Base-by-base conservation (phyloP, 2,888 invertebrate species). In the Muscina levida region DNA sequence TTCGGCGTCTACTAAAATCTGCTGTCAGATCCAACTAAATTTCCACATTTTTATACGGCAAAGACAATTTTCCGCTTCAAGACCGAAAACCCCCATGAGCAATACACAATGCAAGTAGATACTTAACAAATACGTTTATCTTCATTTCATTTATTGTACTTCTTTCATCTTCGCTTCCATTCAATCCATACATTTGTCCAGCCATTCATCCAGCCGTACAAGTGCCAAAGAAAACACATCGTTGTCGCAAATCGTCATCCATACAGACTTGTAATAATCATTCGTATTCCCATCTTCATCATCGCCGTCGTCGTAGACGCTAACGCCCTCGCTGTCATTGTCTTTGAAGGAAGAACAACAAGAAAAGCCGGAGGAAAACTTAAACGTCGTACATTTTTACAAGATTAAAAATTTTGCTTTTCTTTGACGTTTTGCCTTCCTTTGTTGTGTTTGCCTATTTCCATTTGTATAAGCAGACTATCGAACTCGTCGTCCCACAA, bases 41-140 rank as follows among this genome's bases (percentile, higher is more conserved):
- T n/a, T n/a, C n/a, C n/a, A n/a, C n/a, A n/a, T n/a, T n/a, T n/a
- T n/a, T n/a, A n/a, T n/a, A n/a, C n/a, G n/a, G n/a, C n/a, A n/a
- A n/a, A n/a, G n/a, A n/a, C n/a, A n/a, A n/a, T n/a, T n/a, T n/a
- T n/a, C n/a, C n/a, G n/a, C n/a, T n/a, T n/a, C n/a, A n/a, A n/a
- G n/a, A n/a, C n/a, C n/a, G n/a, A n/a, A n/a, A n/a, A n/a, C n/a
- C n/a, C n/a, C n/a, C n/a, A 42, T 37, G 39, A 59, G 19, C 42
- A 62, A 62, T 53, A 22, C 24, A 42, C 42, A 62, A 39, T 24
- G 46, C 15, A 51, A 67, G 53, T 19, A 67, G 39, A 53, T 53
- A 53, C 67, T 67, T 37, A 67, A 48, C 67, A 67, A 51, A 53
- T 39, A 53, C 42, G 62, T 62, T 62, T 62, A 39, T 62, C 62